A percentile compares a stretch with the other conserved stretches of the same genome.
These are phyloP conservation scores for Nudaria mundana DNA, from an alignment of 2,888 invertebrate genomes.

Conservation along the genomic window DNA sequence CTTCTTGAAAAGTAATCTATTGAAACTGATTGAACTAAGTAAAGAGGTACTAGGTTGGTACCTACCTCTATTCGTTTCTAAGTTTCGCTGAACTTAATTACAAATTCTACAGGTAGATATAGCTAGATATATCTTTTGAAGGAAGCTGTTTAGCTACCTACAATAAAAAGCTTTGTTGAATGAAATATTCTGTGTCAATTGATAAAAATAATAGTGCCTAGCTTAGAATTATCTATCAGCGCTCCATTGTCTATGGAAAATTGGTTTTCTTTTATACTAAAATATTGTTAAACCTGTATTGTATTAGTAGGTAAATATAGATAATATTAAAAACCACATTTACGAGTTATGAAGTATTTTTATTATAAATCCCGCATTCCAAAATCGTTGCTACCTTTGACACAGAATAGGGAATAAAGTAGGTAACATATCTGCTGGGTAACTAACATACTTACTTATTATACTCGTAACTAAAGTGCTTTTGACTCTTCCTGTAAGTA, in stretches of 20 bases:
- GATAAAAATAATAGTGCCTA: constrained; percentile 76
- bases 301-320: constrained; percentile 38
- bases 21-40: too few relatives aligned
- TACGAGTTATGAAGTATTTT: constrained; percentile 20
- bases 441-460: too few relatives aligned
- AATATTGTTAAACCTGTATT: constrained; percentile 36
- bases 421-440: too few relatives aligned
- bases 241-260: constrained; percentile 47
- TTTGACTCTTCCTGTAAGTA: too few relatives aligned
- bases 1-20: too few relatives aligned
- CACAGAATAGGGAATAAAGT: too few relatives aligned
- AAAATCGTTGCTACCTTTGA: too few relatives aligned
- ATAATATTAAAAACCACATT: constrained; percentile 46
- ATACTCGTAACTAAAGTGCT: too few relatives aligned
- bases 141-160: too few relatives aligned
- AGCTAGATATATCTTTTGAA: too few relatives aligned
- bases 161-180: constrained; percentile 24
- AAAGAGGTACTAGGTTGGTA: too few relatives aligned
- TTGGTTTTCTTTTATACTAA: constrained; percentile 29
- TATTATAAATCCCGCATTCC: not conserved
- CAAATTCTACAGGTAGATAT: not conserved
- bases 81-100: not conserved
- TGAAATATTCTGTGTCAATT: constrained; percentile 68
- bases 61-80: not conserved
- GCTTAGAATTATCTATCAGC: constrained; percentile 50